Percentiles rank a stretch among this genome's conserved stretches.
Conservation (phyloP, 2,113 vertebrate genomes). For the Zootoca vivipara region DNA sequence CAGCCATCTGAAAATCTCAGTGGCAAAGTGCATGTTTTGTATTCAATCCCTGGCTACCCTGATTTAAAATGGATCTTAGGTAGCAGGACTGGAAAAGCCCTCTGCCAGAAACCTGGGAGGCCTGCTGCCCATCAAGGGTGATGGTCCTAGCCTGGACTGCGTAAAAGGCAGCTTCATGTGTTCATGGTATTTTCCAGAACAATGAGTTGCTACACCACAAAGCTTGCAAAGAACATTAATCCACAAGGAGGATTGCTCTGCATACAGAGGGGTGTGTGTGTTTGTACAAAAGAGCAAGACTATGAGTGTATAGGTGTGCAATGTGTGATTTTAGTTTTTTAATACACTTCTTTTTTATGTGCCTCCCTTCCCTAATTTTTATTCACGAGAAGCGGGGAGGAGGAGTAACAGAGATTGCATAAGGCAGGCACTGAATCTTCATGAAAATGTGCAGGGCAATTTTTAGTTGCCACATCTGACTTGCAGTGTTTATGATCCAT, state of each 20-base stretch:
- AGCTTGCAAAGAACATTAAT: background rate
- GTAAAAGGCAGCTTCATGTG: background rate
- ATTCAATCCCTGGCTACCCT: too few relatives aligned
- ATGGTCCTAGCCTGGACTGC: background rate
- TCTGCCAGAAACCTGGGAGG: background rate
- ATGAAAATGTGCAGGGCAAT: constrained; percentile 46
- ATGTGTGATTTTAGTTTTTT: constrained; percentile 7
- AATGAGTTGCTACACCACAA: background rate
- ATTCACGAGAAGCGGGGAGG: constrained; percentile 42
- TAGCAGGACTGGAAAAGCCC: background rate
- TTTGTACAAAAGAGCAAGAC: background rate
- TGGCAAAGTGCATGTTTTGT: background rate
- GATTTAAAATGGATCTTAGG: background rate
- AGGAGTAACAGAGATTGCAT: constrained; percentile 34
- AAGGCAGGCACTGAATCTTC: constrained; percentile 46
- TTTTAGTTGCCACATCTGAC: constrained; percentile 42
- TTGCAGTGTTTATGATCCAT: constrained; percentile 52
- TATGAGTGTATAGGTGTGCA: background rate
- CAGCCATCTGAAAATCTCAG: background rate
- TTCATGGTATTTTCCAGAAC: background rate
- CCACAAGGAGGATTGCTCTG: constrained; percentile 7
- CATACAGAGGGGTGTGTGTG: background rate
- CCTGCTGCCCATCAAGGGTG: background rate
- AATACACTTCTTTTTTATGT: constrained; percentile 11
- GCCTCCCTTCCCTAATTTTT: constrained; percentile 52